Conservation (phyloP, 2,113 vertebrate species). For the Calidris pygmaea region DNA sequence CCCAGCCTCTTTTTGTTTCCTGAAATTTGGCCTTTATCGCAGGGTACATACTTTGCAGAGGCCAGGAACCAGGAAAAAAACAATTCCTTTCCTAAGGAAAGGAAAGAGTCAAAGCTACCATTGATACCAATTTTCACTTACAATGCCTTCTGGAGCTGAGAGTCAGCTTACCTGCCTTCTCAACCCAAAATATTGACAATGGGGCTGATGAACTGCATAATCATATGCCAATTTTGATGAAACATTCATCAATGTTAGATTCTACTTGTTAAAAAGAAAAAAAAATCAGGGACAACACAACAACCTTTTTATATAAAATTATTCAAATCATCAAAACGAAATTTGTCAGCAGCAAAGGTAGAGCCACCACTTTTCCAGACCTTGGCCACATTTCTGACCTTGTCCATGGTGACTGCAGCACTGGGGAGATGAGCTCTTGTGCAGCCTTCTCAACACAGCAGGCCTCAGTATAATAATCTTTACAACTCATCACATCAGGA, state of each 20-base stretch:
- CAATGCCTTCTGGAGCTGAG: neutral
- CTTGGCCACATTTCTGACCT: neutral
- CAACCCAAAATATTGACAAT: neutral
- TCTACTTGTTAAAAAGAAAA: neutral
- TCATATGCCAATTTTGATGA: neutral
- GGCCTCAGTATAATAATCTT: neutral
- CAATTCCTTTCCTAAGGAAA: neutral
- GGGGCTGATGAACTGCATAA: neutral
- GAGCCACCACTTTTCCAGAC: neutral
- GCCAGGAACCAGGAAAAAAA: neutral
- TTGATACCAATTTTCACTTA: neutral
- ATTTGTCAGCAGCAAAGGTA: neutral
- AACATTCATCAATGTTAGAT: neutral
- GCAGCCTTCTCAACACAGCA: neutral
- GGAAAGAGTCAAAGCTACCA: neutral
- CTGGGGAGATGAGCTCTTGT: neutral
- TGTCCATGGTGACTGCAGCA: neutral
- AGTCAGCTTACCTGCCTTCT: neutral
- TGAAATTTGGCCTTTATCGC: neutral
- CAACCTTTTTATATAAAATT: neutral
- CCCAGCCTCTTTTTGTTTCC: neutral
- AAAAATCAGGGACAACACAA: neutral
- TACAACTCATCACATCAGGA: accelerated
- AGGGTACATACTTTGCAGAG: neutral
- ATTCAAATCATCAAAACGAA: neutral